Evolutionary conservation across 2,888 invertebrate genomes (phyloP), one percentile per base, ranked within the genome.

Genomic region (Drosophila longiperda): DNA sequence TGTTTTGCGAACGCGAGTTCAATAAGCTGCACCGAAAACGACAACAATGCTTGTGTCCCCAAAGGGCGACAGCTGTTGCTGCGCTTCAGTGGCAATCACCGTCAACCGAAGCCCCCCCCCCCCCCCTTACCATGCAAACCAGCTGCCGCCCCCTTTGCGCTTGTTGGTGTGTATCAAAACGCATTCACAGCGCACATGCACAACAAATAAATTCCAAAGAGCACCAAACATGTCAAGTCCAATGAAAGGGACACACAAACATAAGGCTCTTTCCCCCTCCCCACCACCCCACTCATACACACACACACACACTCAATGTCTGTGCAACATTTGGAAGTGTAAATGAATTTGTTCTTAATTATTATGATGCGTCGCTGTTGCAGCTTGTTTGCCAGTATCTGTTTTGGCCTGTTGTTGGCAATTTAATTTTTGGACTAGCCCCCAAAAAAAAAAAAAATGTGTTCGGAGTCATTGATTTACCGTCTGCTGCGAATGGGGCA

Each of bases 261-360:
- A 53, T 5, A 50, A 66, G 15, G 52, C 4, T 26, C n/a, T n/a
- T n/a, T n/a, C n/a, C n/a, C n/a, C n/a, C n/a, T 48, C 15, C 11
- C 50, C 12, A 0, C 33, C 12, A 0, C 33, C 12, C 0, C 33
- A 29, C 29, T 6, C 29, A 29, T 5, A 38, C 42, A 50, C 12
- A 0, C 33, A 29, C 29, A 29, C 29, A 29, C 7, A 38, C 42
- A 50, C 33, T 15, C 59, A 36, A 5, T 20, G 33, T 40, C n/a
- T 62, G 9, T 52, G 67, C 79, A 66, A 50, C 86, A 66, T 78
- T 78, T 72, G 77, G 86, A 89, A 89, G 87, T 87, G 87, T 89
- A 90, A 90, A 88, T 88, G 87, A 90, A 90, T 88, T 88, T 88
- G 87, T 89, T 90, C 90, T 83, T 88, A 88, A 90, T 88, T 88